A percentile compares a stretch with the other conserved stretches of the same genome.
Evolutionary conservation across 2,888 invertebrate genomes (phyloP).

Genomic region (Aphrophora alni): DNA sequence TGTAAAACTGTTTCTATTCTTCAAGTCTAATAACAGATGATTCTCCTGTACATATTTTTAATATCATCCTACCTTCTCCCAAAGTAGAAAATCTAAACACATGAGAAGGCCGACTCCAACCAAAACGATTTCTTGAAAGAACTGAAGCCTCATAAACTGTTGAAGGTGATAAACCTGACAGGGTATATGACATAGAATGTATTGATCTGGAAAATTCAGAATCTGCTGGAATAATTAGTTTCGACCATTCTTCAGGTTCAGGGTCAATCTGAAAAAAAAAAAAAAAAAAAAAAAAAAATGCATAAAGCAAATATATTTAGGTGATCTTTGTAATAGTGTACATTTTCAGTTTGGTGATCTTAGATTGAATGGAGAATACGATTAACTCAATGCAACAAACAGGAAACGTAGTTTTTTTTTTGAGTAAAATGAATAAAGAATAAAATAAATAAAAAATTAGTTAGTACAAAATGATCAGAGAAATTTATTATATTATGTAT

Average conservation of each 20-base stretch:
- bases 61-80: slow-evolving; percentile 67
- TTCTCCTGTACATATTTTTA: too few relatives aligned
- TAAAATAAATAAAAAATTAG: too few relatives aligned
- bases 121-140: slow-evolving; percentile 81
- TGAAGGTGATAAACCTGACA: slow-evolving; percentile 74
- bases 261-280: neutral
- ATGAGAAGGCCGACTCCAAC: slow-evolving; percentile 83
- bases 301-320: neutral
- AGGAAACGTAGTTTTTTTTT: too few relatives aligned
- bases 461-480: too few relatives aligned
- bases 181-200: slow-evolving; percentile 76
- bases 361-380: neutral
- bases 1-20: neutral
- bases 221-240: slow-evolving; percentile 73
- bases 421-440: too few relatives aligned
- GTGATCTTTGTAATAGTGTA: neutral
- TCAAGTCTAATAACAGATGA: too few relatives aligned
- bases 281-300: slow-evolving; percentile 5
- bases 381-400: neutral
- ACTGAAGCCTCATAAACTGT: slow-evolving; percentile 80
- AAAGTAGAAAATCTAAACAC: slow-evolving; percentile 78
- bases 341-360: too few relatives aligned
- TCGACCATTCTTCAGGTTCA: slow-evolving; percentile 64
- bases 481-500: too few relatives aligned
- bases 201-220: slow-evolving; percentile 67